A percentile compares a stretch with the other conserved stretches of the same genome.
Evolutionary conservation across 2,797 vertebrate genomes (phyloP).

Genomic region (Phoeniculus purpureus): DNA sequence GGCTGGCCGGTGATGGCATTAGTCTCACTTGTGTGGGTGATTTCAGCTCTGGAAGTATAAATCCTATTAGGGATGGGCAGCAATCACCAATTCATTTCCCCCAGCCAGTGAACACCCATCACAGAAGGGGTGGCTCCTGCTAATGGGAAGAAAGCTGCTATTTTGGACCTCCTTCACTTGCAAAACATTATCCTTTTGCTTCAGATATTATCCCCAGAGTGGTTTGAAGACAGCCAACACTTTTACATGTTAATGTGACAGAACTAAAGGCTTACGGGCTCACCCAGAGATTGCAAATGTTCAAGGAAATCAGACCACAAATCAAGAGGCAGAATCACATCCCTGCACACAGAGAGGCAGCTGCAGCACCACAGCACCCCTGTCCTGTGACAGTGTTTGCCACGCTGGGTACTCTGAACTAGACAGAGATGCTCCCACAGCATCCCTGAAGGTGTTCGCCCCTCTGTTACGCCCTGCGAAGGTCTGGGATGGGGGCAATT

Average conservation of each 20-base stretch:
- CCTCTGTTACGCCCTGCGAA: neutral
- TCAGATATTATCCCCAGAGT: neutral
- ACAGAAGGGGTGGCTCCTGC: neutral
- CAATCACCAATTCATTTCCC: neutral
- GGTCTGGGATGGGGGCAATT: neutral
- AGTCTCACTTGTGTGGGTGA: neutral
- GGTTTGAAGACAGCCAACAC: neutral
- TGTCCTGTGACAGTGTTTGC: constrained; percentile 14
- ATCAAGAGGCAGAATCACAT: neutral
- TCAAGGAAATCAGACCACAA: constrained; percentile 4
- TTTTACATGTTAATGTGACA: neutral
- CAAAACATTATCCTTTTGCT: constrained; percentile 7
- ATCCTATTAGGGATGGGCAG: constrained; percentile 31
- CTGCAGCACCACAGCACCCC: constrained; percentile 28
- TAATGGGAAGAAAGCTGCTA: neutral
- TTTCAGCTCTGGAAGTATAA: constrained; percentile 26
- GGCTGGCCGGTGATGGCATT: neutral
- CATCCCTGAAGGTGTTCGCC: neutral
- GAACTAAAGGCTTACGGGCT: neutral
- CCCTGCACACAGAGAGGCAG: neutral
- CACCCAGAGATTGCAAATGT: neutral
- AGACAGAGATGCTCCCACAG: neutral
- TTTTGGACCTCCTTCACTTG: neutral
- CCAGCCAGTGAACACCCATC: neutral
- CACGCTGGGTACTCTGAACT: neutral